Evolutionary conservation across 2,888 invertebrate species (phyloP), one percentile per base, ranked within the genome.

Genomic region (Coelinius sp.): DNA sequence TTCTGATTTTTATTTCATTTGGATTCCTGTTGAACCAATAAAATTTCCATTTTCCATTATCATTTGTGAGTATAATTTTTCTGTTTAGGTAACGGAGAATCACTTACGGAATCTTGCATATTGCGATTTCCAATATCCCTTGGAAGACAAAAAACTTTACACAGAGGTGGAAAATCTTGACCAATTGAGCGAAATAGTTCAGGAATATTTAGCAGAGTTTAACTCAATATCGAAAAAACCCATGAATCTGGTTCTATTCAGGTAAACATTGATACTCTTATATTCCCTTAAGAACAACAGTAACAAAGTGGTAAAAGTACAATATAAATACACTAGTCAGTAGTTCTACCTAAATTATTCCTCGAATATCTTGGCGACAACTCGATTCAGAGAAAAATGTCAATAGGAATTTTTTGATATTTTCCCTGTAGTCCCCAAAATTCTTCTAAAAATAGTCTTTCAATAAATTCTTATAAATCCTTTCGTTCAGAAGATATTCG

Each of bases 211-310:
- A 12, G 92, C 92, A 0, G 98, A 98, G 85, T 97, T 93, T 85
- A 98, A 98, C 87, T 95, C 96, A 79, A 95, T 97, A 93, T 95
- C 96, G 6, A 97, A 97, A 88, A 97, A 97, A 83, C 97, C 97
- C 0, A 97, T 98, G 97, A 95, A 96, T 87, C 90, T 98, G 69
- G 97, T 98, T 3, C 89, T 98, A 35, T 96, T 96, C 88, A 93
- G 93, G 93, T 95, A 86, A 25, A 10, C 4, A 10, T 64, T 70
- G 7, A 8, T 38, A 38, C 10, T 44, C 24, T 22, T 35, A 4
- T 12, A 44, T 12, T 31, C 5, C 31, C n/a, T n/a, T n/a, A 10
- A 24, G 44, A 20, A 46, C 20, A 46, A 27, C 4, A 38, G 22
- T 20, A 52, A 35, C 46, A 17, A n/a, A 46, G n/a, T n/a, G n/a